phyloP scores from a whole-genome alignment of 2,888 invertebrate species.

The Pandemis cinnamomeana region DNA sequence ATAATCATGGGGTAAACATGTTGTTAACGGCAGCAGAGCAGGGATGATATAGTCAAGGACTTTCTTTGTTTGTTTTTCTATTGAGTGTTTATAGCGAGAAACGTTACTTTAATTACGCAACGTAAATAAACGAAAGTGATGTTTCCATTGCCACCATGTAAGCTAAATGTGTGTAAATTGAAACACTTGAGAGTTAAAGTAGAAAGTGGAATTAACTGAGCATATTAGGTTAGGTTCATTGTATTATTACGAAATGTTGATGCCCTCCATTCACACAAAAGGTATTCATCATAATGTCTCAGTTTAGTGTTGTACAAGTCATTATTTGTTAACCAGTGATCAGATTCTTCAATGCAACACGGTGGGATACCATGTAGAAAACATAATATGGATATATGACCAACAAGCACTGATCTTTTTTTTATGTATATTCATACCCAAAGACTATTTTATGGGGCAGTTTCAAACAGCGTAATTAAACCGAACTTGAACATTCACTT shows the following conservation, averaged over 20 bases:
- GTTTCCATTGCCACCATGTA: neutral
- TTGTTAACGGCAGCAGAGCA: conserved; percentile 28
- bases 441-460: no score
- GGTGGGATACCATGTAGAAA: no score
- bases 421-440: no score
- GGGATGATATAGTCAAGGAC: conserved; percentile 45
- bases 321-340: neutral
- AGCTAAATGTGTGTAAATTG: conserved; percentile 1
- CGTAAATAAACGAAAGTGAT: conserved; percentile 29
- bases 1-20: conserved; percentile 48
- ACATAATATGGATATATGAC: no score
- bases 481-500: no score
- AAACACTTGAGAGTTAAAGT: neutral
- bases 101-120: conserved; percentile 38
- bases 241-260: neutral
- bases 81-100: conserved; percentile 26
- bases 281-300: neutral
- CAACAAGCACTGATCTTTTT: no score
- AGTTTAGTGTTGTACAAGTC: neutral
- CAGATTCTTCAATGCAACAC: no score
- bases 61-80: conserved; percentile 52
- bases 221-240: neutral
- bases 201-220: conserved; percentile 2
- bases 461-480: no score
- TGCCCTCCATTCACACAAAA: neutral